Evolutionary conservation across 2,888 invertebrate genomes (phyloP).

Genomic region (Oscheius sp.): DNA sequence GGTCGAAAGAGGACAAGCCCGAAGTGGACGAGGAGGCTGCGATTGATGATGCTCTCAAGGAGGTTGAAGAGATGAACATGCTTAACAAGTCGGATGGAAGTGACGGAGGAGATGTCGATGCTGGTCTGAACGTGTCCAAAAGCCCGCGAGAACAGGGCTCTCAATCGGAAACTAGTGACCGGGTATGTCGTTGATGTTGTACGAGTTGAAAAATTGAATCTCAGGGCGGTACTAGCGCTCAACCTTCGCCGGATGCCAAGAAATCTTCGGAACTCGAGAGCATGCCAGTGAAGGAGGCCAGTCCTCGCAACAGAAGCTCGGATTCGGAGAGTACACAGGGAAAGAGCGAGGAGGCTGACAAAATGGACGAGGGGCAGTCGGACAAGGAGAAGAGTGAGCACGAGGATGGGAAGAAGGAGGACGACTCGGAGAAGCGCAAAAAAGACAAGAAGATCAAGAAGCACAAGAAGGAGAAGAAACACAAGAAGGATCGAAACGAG

Average conservation of each 20-base stretch:
- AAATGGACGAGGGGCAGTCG: neutral
- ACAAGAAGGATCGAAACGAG: conserved; percentile 40
- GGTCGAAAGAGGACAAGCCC: conserved; percentile 24
- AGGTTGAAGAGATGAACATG: conserved; percentile 35
- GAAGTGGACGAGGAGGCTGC: conserved; percentile 39
- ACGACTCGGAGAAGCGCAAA: conserved; percentile 19
- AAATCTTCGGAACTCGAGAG: conserved; percentile 18
- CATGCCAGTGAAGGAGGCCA: neutral
- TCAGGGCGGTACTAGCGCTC: neutral
- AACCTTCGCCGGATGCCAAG: neutral
- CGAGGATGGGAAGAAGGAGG: conserved; percentile 12
- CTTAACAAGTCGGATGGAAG: neutral
- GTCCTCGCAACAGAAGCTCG: conserved; percentile 19
- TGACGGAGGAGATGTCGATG: neutral
- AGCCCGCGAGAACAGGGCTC: neutral
- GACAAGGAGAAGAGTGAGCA: conserved; percentile 23
- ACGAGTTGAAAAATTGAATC: too few relatives aligned
- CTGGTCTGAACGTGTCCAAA: neutral
- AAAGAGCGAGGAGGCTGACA: conserved; percentile 10
- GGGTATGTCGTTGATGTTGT: neutral
- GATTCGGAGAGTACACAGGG: conserved; percentile 12
- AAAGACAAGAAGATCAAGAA: conserved; percentile 52
- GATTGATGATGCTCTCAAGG: conserved; percentile 38
- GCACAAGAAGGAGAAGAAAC: conserved; percentile 59
- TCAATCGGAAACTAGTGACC: neutral